Base-by-base conservation (phyloP, 2,888 invertebrate genomes). In the Drosophila austrosaltans region DNA sequence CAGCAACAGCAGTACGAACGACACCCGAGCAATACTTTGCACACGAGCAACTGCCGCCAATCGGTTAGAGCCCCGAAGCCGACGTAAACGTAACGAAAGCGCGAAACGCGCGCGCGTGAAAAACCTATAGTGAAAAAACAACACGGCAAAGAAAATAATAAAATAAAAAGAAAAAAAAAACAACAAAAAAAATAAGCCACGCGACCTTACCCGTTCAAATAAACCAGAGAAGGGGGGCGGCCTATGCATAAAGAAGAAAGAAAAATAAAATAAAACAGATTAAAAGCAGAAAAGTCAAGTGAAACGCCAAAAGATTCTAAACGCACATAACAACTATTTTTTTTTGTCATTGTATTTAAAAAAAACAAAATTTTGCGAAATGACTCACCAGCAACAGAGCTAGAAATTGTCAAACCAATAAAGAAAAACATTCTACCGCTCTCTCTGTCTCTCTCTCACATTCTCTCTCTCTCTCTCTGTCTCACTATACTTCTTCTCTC, bases 191-290 rank as follows among this genome's bases (percentile, higher is more conserved):
- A 40, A 68, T 75, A 77, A 80, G 84, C 84, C 87, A 87, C 87
- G 82, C 87, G 84, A 82, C 82, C 87, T 87, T 87, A 83, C 79
- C 74, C 80, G 80, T 69, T 58, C 68, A 44, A 72, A 57, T 70
- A 61, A 48, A 48, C 22, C 10, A 48, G 48, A 25, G 22, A 48
- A 25, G 57, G 79, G 77, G 82, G 68, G 76, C 60, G 56, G 69
- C 68, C 75, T 76, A 85, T 82, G 78, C 87, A 82, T 71, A 86
- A 80, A 82, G 79, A 82, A 72, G 81, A 83, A 87, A 80, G 85
- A 57, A 60, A 48, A 48, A 25, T 25, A 48, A 48, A 48, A 48
- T 25, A 22, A 48, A 48, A 36, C 20, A 25, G 25, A 48, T 48
- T 25, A 25, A 48, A 48, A 48, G 25, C 25, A 48, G 16, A 48